phyloP scores from a whole-genome alignment of 2,888 invertebrate species.

The Drosophila engyochracea region DNA sequence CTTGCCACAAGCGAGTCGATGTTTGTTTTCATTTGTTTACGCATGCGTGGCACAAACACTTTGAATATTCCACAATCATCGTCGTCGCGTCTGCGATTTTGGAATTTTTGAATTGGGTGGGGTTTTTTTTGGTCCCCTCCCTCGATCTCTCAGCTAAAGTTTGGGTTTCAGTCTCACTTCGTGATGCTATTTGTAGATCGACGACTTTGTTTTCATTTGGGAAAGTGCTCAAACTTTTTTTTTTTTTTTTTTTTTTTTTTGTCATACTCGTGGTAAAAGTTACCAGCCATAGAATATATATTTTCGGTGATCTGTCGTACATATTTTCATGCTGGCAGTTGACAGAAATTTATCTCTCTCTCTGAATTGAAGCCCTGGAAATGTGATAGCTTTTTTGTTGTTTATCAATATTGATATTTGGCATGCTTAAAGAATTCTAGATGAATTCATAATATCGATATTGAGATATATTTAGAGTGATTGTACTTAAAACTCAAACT shows the following conservation, averaged over 20 bases:
- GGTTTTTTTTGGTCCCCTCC: neutral
- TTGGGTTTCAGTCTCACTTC: slow-evolving; percentile 32
- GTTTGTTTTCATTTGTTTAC: slow-evolving; percentile 66
- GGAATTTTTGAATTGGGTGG: slow-evolving; percentile 22
- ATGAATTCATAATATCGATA: neutral
- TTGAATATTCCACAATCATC: slow-evolving; percentile 64
- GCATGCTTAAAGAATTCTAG: neutral
- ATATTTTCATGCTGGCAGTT: neutral
- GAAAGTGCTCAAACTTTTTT: slow-evolving; percentile 64
- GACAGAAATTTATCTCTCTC: neutral
- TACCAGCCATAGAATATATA: neutral
- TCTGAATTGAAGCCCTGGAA: neutral
- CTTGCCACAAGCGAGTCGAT: slow-evolving; percentile 56
- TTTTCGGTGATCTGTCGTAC: neutral
- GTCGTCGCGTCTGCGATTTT: slow-evolving; percentile 23
- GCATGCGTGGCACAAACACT: slow-evolving; percentile 72
- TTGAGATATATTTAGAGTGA: neutral
- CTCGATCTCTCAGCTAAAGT: neutral
- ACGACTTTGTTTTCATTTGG: slow-evolving; percentile 73
- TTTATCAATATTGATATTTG: too few species aligned
- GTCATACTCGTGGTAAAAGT: neutral
- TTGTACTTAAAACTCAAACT: neutral
- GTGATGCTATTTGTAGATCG: slow-evolving; percentile 72
- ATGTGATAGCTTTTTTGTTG: neutral
- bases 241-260: neutral